Conservation (phyloP, 1,140 invertebrate species). For the Drosophila obscura region DNA sequence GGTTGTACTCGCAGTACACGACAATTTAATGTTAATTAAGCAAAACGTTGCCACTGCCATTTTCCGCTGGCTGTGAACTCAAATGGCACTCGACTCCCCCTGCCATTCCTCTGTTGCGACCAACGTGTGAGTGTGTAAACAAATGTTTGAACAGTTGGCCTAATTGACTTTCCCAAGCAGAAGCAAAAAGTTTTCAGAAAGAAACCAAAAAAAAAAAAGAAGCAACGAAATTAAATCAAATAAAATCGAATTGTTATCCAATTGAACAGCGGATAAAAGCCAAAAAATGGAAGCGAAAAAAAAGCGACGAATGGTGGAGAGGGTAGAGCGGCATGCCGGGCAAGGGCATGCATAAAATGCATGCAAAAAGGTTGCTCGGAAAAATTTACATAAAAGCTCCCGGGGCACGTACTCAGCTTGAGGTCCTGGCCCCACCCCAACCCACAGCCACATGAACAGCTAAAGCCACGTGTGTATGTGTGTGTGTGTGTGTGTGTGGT, state of each 20-base stretch:
- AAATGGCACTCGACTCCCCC: conserved; percentile 34
- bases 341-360: conserved; percentile 68
- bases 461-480: background rate
- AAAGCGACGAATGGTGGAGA: background rate
- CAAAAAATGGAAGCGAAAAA: conserved; percentile 5
- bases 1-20: conserved; percentile 21
- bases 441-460: conserved; percentile 1
- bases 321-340: background rate
- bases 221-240: conserved; percentile 69
- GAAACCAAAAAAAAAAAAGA: conserved; percentile 13
- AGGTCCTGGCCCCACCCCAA: conserved; percentile 28
- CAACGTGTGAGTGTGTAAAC: conserved; percentile 47
- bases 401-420: conserved; percentile 51
- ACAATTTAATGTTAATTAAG: conserved; percentile 78
- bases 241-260: conserved; percentile 76
- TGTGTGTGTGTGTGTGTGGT: conserved; percentile 13
- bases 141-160: conserved; percentile 66
- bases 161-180: conserved; percentile 58
- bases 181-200: conserved; percentile 39
- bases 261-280: conserved; percentile 45
- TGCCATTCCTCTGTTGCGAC: background rate
- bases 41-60: conserved; percentile 58
- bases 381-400: conserved; percentile 68
- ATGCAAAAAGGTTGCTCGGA: conserved; percentile 35
- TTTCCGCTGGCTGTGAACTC: conserved; percentile 30